These are phyloP conservation scores for Nettapus auritus DNA, from an alignment of 2,113 vertebrate species.

Conservation along the genomic window DNA sequence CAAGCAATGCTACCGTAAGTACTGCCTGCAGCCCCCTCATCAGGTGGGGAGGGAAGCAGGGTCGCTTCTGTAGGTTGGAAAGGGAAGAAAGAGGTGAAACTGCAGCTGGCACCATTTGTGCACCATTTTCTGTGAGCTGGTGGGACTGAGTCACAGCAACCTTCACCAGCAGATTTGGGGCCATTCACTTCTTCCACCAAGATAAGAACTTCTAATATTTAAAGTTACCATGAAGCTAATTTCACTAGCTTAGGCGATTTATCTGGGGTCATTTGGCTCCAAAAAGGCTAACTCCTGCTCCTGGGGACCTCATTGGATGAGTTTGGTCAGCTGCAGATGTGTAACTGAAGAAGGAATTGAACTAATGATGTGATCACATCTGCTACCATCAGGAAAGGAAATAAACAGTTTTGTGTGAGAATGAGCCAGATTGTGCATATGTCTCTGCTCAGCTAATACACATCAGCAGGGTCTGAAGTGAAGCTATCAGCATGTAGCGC, in stretches of 20 bases:
- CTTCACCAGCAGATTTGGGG: neutral
- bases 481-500: neutral
- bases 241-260: neutral
- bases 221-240: neutral
- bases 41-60: fast-evolving
- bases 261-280: neutral
- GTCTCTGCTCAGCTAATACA: neutral
- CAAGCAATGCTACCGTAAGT: constrained; percentile 93
- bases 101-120: neutral
- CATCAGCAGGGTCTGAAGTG: neutral
- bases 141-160: fast-evolving
- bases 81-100: neutral
- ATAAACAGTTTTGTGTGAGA: neutral
- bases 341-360: neutral
- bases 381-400: neutral
- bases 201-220: neutral
- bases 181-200: neutral
- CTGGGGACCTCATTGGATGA: neutral
- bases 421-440: neutral
- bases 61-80: neutral
- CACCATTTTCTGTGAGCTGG: fast-evolving
- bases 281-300: neutral
- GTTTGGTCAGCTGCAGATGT: constrained; percentile 18
- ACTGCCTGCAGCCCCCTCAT: fast-evolving
- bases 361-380: neutral